These are phyloP conservation scores for Epinephelus moara DNA, from an alignment of 2,113 vertebrate species.

Conservation along the genomic window DNA sequence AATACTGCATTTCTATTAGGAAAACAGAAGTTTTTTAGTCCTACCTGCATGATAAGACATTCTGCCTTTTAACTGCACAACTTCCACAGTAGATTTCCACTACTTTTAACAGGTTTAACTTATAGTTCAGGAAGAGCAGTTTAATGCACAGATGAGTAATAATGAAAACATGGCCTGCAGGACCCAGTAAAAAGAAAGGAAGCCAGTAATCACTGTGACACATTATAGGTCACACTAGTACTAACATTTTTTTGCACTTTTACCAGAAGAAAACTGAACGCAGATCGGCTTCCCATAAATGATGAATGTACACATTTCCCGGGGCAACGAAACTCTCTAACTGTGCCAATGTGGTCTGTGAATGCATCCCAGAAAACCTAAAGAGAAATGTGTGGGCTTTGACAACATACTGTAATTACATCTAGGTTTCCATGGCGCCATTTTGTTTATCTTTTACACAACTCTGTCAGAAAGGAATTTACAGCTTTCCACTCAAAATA, in stretches of 20 bases:
- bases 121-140: background rate
- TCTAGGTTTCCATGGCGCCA: slow-evolving; percentile 42
- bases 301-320: slow-evolving; percentile 36
- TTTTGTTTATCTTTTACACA: slow-evolving; percentile 53
- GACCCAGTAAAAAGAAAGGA: background rate
- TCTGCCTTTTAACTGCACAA: background rate
- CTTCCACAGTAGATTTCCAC: background rate
- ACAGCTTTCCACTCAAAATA: slow-evolving; percentile 52
- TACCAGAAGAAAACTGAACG: slow-evolving; percentile 18
- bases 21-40: background rate
- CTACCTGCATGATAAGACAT: background rate
- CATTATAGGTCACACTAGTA: background rate
- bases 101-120: background rate
- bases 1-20: background rate
- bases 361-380: slow-evolving; percentile 37
- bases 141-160: slow-evolving; percentile 32
- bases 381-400: slow-evolving; percentile 35
- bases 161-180: background rate
- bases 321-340: slow-evolving; percentile 32
- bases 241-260: slow-evolving; percentile 28
- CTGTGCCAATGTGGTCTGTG: slow-evolving; percentile 34
- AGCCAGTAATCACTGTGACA: slow-evolving; percentile 25
- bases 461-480: slow-evolving; percentile 45
- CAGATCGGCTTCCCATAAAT: slow-evolving; percentile 31
- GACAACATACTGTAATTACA: slow-evolving; percentile 55